Conservation (phyloP, 2,113 vertebrate species). For the Xenopus tropicalis region DNA sequence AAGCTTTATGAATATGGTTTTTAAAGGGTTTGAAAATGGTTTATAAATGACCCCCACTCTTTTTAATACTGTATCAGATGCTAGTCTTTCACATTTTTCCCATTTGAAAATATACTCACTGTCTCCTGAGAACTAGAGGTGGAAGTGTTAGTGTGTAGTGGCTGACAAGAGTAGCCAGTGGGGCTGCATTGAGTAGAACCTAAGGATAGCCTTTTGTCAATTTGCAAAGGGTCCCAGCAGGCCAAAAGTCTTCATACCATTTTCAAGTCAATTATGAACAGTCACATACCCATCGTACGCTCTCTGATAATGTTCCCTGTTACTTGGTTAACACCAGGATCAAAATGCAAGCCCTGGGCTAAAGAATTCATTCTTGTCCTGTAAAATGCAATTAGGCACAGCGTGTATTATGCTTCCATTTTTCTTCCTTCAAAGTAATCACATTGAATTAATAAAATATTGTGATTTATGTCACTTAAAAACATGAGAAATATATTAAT, state of each 20-base stretch:
- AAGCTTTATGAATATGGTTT: too few relatives aligned
- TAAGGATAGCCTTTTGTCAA: neutral
- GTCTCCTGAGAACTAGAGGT: too few relatives aligned
- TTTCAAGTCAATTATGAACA: conserved; percentile 35
- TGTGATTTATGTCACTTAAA: conserved; percentile 43
- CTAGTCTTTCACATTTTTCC: too few relatives aligned
- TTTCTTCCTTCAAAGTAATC: conserved; percentile 24
- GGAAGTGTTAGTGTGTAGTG: too few relatives aligned
- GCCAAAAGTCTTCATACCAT: conserved; percentile 31
- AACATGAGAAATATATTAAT: conserved; percentile 43
- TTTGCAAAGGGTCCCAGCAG: conserved; percentile 13
- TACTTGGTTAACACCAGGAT: conserved; percentile 33
- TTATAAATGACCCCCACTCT: too few relatives aligned
- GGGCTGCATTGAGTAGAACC: too few relatives aligned
- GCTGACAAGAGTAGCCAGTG: too few relatives aligned
- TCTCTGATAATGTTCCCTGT: conserved; percentile 30
- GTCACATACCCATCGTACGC: conserved; percentile 21
- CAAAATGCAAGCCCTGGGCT: conserved; percentile 35
- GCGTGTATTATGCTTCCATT: conserved; percentile 32
- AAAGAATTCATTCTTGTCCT: conserved; percentile 24
- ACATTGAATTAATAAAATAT: conserved; percentile 39
- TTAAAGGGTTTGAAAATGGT: too few relatives aligned
- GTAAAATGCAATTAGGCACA: conserved; percentile 34
- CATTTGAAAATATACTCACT: too few relatives aligned
- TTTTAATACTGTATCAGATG: too few relatives aligned